Evolutionary conservation across 2,797 vertebrate species (phyloP).

Genomic region (Poeciliopsis infans): DNA sequence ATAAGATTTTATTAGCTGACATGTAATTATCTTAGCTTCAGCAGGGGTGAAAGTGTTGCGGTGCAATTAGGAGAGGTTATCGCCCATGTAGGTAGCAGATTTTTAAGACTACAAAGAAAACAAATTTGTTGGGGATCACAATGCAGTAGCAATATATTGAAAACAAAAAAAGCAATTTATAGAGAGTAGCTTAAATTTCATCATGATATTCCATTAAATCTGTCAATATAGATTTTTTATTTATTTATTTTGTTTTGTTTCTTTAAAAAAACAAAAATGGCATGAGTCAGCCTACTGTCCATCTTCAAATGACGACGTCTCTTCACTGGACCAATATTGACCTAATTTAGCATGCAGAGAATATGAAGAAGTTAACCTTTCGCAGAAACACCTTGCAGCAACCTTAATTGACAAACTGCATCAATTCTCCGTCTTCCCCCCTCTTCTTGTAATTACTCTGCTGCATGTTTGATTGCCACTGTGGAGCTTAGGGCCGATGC

Average conservation of each 20-base stretch:
- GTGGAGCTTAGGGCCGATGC: slow-evolving; percentile 76
- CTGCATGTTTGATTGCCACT: slow-evolving; percentile 77
- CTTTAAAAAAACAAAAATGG: slow-evolving; percentile 8
- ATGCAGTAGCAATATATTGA: slow-evolving; percentile 1
- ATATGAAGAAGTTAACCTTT: slow-evolving; percentile 87
- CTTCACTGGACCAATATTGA: slow-evolving; percentile 77
- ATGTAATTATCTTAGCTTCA: slow-evolving; percentile 48
- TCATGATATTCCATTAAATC: slow-evolving; percentile 56
- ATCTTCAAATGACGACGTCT: slow-evolving; percentile 60
- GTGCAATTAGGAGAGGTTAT: slow-evolving; percentile 25
- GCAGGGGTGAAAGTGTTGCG: slow-evolving; percentile 25
- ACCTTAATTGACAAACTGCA: slow-evolving; percentile 86
- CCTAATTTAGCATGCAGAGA: slow-evolving; percentile 79
- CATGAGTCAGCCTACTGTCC: slow-evolving; percentile 75
- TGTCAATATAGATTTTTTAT: slow-evolving; percentile 53
- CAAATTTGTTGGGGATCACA: slow-evolving; percentile 9
- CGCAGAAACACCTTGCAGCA: slow-evolving; percentile 86
- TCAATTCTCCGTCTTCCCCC: slow-evolving; percentile 82
- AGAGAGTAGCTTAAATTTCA: slow-evolving; percentile 8
- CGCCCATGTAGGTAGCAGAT: slow-evolving; percentile 18
- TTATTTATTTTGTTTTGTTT: slow-evolving; percentile 28
- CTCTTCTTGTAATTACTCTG: slow-evolving; percentile 83
- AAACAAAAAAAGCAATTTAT: neutral
- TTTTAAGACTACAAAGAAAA: slow-evolving; percentile 23
- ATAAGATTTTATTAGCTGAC: slow-evolving; percentile 30